phyloP scores from a whole-genome alignment of 1,140 invertebrate genomes.

The Globodera rostochiensis region DNA sequence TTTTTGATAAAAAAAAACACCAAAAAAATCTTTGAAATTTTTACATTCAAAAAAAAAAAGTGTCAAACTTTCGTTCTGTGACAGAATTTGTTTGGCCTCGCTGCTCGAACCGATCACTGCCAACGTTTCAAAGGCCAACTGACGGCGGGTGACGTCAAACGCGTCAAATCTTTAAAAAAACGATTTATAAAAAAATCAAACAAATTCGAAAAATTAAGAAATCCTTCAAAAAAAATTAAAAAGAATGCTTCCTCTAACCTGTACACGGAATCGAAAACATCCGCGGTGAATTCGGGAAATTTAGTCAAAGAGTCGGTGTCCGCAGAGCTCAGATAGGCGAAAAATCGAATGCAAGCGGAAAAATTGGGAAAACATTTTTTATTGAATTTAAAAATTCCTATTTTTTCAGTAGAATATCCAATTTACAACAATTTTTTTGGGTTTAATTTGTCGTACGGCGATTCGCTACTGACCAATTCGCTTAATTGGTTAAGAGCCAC shows the following conservation, averaged over 20 bases:
- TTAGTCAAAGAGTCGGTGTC: constrained; percentile 9
- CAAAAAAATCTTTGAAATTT: no score
- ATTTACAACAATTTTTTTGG: no score
- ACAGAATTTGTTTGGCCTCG: constrained; percentile 18
- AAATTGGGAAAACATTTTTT: not conserved
- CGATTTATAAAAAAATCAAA: no score
- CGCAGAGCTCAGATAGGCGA: constrained; percentile 23
- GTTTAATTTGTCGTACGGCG: no score
- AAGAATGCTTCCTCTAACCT: not conserved
- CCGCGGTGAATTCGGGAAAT: constrained; percentile 18
- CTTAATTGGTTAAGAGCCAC: no score
- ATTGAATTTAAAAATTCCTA: constrained; percentile 1
- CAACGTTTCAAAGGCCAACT: constrained; percentile 28
- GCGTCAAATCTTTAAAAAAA: constrained; percentile 17
- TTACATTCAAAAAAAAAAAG: not conserved
- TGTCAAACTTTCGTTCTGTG: not conserved
- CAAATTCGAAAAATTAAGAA: no score
- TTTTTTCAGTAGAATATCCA: not conserved
- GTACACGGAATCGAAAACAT: constrained; percentile 22
- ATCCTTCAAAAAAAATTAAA: not conserved
- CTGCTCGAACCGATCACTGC: constrained; percentile 16
- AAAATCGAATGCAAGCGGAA: constrained; percentile 25
- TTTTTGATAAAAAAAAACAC: no score
- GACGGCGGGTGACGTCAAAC: constrained; percentile 13
- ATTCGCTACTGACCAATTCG: no score